Evolutionary conservation across 2,888 invertebrate species (phyloP), one percentile per base, ranked within the genome.

Genomic region (Pseudococcus longispinus): DNA sequence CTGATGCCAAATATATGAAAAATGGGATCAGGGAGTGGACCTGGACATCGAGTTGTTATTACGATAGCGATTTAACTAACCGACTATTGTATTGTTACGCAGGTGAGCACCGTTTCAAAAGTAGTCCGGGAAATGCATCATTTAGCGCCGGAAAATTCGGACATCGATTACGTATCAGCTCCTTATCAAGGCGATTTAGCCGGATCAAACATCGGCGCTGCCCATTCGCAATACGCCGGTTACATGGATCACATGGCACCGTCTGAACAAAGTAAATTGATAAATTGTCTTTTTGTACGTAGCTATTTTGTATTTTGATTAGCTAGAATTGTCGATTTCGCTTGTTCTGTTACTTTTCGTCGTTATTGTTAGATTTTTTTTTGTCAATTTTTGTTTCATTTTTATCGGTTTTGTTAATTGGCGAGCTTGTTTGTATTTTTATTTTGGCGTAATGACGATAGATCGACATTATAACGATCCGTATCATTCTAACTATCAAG

Each of bases 61-160:
- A n/a, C n/a, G n/a, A n/a, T n/a, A n/a, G n/a, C n/a, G n/a, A n/a
- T n/a, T n/a, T n/a, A 65, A 65, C 70, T 23, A 29, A 74, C 20
- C 1, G n/a, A 6, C 4, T 20, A 80, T 42, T n/a, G 42, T 42
- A 11, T 0, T 80, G 20, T 80, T 88, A 80, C 88, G 83, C 91
- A 94, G 93, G 94, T 94, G 90, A 94, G 94, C 88, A 94, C 94
- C 46, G 93, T 94, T 88, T 94, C 94, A 87, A 94, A 94, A 91
- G 93, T 94, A 82, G 93, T 94, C 77, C 92, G 93, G 88, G 94
- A 94, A 90, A 93, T 93, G 83, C 91, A 91, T 87, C 92, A 92
- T 90, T 92, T 93, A 91, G 92, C 92, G 88, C 92, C 93, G 90
- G 88, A 89, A 90, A 89, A 90, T 89, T 92, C 91, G 89, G 91